Percentiles rank a stretch among this genome's conserved stretches.
Evolutionary conservation across 2,797 vertebrate genomes (phyloP).

Genomic region (Morus bassanus): DNA sequence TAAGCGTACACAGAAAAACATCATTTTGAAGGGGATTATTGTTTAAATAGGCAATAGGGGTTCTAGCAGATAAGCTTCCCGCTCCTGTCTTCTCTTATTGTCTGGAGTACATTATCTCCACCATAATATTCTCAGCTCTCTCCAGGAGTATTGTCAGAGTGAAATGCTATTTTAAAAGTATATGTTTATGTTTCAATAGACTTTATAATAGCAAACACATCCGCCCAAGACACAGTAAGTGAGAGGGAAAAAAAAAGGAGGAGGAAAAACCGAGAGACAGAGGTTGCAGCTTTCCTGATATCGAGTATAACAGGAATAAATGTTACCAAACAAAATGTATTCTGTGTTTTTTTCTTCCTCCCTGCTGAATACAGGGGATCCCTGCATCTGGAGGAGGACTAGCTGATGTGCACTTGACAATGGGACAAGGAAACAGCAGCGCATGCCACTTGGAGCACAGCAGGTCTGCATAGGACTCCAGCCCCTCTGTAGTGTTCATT

Average conservation of each 20-base stretch:
- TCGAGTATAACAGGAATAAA: neutral
- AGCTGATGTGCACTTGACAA: neutral
- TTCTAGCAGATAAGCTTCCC: slow-evolving; percentile 66
- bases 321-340: neutral
- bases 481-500: neutral
- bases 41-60: slow-evolving; percentile 71
- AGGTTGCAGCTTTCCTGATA: neutral
- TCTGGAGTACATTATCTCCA: slow-evolving; percentile 68
- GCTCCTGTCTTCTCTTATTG: slow-evolving; percentile 68
- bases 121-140: slow-evolving; percentile 62
- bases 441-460: fast-evolving
- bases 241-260: slow-evolving; percentile 12
- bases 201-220: slow-evolving; percentile 60
- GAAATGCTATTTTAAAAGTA: slow-evolving; percentile 67
- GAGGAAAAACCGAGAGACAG: slow-evolving; percentile 13
- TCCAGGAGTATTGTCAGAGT: slow-evolving; percentile 63
- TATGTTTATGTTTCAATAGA: slow-evolving; percentile 67
- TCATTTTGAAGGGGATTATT: slow-evolving; percentile 73
- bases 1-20: slow-evolving; percentile 60
- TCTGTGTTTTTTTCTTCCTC: neutral
- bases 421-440: neutral
- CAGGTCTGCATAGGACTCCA: fast-evolving
- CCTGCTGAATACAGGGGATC: neutral
- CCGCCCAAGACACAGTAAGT: slow-evolving; percentile 36
- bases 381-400: neutral